Conservation (phyloP, 2,888 invertebrate genomes). For the Platycheirus albimanus region DNA sequence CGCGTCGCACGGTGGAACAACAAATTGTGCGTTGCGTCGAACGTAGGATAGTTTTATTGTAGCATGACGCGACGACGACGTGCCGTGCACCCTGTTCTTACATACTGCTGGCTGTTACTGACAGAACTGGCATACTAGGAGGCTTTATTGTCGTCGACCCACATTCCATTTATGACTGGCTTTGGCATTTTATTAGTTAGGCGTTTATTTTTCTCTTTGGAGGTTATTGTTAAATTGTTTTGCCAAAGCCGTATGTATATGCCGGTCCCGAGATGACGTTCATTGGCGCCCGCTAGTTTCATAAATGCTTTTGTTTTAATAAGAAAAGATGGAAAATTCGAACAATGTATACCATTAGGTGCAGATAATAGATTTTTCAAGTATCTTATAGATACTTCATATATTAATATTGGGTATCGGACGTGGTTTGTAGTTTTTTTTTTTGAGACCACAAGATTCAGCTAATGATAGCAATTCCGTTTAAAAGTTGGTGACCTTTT, state of each 20-base stretch:
- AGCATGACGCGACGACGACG: constrained; percentile 27
- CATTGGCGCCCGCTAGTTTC: neutral
- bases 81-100: constrained; percentile 3
- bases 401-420: neutral
- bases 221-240: constrained; percentile 45
- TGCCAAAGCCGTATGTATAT: constrained; percentile 31
- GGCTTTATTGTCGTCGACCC: constrained; percentile 68
- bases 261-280: constrained; percentile 16
- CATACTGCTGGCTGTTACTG: neutral
- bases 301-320: neutral
- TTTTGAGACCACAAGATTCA: neutral
- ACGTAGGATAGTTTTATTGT: constrained; percentile 39
- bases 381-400: neutral
- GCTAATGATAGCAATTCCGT: neutral
- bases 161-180: constrained; percentile 68
- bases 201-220: constrained; percentile 45
- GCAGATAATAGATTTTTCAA: constrained; percentile 13
- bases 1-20: constrained; percentile 38
- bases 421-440: neutral
- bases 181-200: constrained; percentile 63
- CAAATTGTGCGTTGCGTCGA: constrained; percentile 63
- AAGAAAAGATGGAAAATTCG: constrained; percentile 11
- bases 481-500: neutral
- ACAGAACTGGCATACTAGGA: constrained; percentile 20
- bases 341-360: constrained; percentile 4